Evolutionary conservation across 2,888 invertebrate genomes (phyloP).

Genomic region (Autographa gamma): DNA sequence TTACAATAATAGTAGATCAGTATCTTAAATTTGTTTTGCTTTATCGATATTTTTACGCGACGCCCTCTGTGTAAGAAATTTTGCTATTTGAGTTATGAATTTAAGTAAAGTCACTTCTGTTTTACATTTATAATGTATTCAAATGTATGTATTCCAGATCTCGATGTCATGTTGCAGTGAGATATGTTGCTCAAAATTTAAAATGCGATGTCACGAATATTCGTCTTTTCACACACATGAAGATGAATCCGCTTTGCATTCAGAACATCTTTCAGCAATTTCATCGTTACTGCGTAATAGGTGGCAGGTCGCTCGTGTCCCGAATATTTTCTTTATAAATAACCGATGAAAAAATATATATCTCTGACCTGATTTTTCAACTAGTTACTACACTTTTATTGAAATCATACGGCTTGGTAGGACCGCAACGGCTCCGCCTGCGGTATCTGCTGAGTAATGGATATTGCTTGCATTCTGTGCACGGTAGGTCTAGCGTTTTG

Average conservation of each 20-base stretch:
- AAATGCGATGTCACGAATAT: not conserved
- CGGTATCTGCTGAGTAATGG: conserved; percentile 67
- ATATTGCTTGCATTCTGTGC: conserved; percentile 69
- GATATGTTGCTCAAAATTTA: not conserved
- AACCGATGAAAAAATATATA: conserved; percentile 27
- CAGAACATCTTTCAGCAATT: conserved; percentile 43
- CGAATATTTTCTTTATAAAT: conserved; percentile 41
- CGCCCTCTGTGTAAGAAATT: too few species aligned
- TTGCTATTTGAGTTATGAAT: too few species aligned
- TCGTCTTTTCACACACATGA: not conserved
- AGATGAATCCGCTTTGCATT: conserved; percentile 31
- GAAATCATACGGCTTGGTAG: conserved; percentile 41
- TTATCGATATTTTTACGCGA: too few species aligned
- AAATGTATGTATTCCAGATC: not conserved
- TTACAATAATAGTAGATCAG: too few species aligned
- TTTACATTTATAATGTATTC: too few species aligned
- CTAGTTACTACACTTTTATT: conserved; percentile 31
- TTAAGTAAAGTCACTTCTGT: too few species aligned
- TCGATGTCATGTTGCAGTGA: not conserved
- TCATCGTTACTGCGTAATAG: conserved; percentile 38
- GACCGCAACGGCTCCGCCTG: conserved; percentile 39
- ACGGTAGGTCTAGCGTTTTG: conserved; percentile 52
- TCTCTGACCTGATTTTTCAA: conserved; percentile 44
- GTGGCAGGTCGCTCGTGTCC: conserved; percentile 34
- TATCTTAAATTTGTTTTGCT: too few species aligned